Evolutionary conservation across 1,140 invertebrate species (phyloP), one percentile per base, ranked within the genome.

Genomic region (Adelges cooleyi): DNA sequence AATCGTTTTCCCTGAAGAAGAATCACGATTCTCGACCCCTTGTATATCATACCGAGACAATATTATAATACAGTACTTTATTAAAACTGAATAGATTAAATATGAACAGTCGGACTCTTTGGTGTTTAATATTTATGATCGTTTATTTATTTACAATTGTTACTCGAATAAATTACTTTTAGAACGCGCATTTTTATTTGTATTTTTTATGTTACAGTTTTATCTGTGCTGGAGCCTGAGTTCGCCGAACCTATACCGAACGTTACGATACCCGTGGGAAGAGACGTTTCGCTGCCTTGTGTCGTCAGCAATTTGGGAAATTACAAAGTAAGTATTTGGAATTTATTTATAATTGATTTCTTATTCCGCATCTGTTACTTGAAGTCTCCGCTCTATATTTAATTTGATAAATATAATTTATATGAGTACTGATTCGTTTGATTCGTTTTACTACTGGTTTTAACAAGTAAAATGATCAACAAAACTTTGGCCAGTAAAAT

Each of bases 171-270:
- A 59, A 59, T 59, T 42, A 59, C 22, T 44, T 13, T 22, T 33
- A 5, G 11, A 6, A 33, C 29, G 5, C 29, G 11, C 11, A 33
- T 33, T 33, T 33, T 33, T 20, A 46, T 62, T 48, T 9, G 27
- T 27, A 23, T 62, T 48, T 49, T 65, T 76, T 73, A 71, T 74
- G 68, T 81, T 80, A 18, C 80, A 91, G 88, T 87, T 65, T 78
- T 90, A 71, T 87, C 87, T 56, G 85, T 88, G 71, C 22, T 48
- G 38, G 85, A 84, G 69, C 89, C 89, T 15, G 81, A 84, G 69
- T 92, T 92, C 72, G 85, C 86, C 18, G 88, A 91, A 74, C 87
- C 87, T 23, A 90, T 92, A 71, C 87, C 87, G 20, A 92, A 92
- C 75, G 86, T 89, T 67, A 93, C 89, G 8, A 89, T 92, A 54